Conservation (phyloP, 2,113 vertebrate genomes). For the Regulus satrapa region DNA sequence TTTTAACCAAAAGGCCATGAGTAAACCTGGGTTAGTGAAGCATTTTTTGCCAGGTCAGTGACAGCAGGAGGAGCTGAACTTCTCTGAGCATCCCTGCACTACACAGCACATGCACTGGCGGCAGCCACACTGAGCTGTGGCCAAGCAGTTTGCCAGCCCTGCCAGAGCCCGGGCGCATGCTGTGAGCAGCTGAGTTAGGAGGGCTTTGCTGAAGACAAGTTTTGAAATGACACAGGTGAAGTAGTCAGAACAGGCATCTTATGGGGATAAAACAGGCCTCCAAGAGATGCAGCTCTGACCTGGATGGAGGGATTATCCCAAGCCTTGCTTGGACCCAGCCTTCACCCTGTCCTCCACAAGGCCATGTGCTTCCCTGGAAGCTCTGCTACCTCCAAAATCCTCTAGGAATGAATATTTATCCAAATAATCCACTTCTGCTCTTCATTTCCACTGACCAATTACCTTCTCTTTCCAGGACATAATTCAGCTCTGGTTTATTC, state of each 20-base stretch:
- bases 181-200: background rate
- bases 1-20: background rate
- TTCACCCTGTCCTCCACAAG: accelerated
- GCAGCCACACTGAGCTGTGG: accelerated
- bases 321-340: background rate
- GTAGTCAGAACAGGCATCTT: background rate
- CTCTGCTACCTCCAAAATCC: background rate
- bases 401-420: background rate
- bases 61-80: background rate
- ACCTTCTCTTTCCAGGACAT: background rate
- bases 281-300: background rate
- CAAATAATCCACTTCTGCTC: background rate
- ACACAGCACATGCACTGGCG: background rate
- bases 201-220: background rate
- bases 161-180: accelerated
- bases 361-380: background rate
- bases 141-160: background rate
- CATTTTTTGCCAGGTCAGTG: background rate
- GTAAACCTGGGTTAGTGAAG: background rate
- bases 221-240: background rate
- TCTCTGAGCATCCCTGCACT: background rate
- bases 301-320: background rate
- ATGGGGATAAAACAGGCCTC: background rate
- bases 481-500: background rate
- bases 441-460: background rate